Percentiles rank a stretch among this genome's conserved stretches.
Conservation (phyloP, 2,113 vertebrate species). For the Triplophysa siluroides region DNA sequence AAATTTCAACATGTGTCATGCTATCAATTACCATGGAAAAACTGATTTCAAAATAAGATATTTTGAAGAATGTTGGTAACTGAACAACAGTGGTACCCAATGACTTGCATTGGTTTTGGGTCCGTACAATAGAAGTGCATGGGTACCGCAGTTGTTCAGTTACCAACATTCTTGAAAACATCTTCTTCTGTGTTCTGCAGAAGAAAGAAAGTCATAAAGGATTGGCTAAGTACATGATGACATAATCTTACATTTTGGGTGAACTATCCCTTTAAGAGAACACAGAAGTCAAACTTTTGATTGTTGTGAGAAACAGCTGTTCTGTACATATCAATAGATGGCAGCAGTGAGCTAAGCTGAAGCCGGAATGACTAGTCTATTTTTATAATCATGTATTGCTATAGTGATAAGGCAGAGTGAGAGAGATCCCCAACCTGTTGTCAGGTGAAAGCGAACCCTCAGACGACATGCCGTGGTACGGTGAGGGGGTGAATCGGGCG, state of each 20-base stretch:
- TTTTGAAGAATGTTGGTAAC: too few species aligned
- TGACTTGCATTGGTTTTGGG: too few species aligned
- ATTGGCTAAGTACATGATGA: too few species aligned
- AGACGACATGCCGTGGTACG: constrained; percentile 90
- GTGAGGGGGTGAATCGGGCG: constrained; percentile 86
- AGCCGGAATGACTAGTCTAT: background rate
- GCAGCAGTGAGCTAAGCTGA: constrained; percentile 53
- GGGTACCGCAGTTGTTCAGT: too few species aligned
- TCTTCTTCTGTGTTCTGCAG: too few species aligned
- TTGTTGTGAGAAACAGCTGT: background rate
- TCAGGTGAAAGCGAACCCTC: constrained; percentile 92
- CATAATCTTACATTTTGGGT: too few species aligned
- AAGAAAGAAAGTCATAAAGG: too few species aligned
- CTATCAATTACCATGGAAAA: background rate
- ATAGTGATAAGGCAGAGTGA: background rate
- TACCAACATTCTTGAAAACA: too few species aligned
- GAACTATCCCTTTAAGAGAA: background rate
- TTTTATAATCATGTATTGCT: constrained; percentile 13
- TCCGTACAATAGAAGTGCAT: too few species aligned
- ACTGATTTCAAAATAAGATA: too few species aligned
- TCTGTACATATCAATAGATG: constrained; percentile 57
- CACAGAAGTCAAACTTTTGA: background rate
- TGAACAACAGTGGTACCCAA: too few species aligned
- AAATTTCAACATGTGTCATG: background rate
- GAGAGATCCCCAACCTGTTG: constrained; percentile 75